A percentile compares a stretch with the other conserved stretches of the same genome.
Conservation (phyloP, 2,113 vertebrate genomes). For the Callorhinus ursinus region DNA sequence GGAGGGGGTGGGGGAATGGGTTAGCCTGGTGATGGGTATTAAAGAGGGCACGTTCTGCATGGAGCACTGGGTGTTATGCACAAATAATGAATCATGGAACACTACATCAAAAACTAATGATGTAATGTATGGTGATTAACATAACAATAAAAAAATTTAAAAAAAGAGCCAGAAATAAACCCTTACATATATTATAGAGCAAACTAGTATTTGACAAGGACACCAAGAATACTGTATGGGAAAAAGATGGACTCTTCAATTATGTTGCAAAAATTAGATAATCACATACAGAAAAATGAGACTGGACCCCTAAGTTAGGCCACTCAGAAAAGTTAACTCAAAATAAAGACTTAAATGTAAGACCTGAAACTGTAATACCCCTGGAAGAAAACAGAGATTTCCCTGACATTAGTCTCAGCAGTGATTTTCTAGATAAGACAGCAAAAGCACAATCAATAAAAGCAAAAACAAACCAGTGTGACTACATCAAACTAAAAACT, state of each 20-base stretch:
- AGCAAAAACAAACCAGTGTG: background rate
- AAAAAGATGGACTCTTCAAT: background rate
- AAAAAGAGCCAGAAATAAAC: background rate
- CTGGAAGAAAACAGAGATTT: background rate
- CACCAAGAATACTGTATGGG: background rate
- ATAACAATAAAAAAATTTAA: too few relatives aligned
- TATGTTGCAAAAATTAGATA: background rate
- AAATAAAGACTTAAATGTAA: background rate
- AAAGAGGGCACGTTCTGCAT: too few relatives aligned
- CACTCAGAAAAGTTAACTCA: background rate
- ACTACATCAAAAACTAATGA: too few relatives aligned
- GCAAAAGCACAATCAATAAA: background rate
- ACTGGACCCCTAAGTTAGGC: background rate
- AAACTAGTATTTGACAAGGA: background rate
- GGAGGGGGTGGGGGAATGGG: too few relatives aligned
- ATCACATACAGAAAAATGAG: background rate
- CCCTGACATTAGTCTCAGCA: background rate
- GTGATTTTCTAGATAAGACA: background rate
- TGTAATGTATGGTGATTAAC: too few relatives aligned
- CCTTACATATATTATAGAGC: background rate
- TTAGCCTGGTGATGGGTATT: too few relatives aligned
- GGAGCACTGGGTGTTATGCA: too few relatives aligned
- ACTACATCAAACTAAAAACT: background rate
- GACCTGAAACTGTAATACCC: background rate
- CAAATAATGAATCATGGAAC: too few relatives aligned